Conservation (phyloP, 2,113 vertebrate species). For the Gopherus flavomarginatus region DNA sequence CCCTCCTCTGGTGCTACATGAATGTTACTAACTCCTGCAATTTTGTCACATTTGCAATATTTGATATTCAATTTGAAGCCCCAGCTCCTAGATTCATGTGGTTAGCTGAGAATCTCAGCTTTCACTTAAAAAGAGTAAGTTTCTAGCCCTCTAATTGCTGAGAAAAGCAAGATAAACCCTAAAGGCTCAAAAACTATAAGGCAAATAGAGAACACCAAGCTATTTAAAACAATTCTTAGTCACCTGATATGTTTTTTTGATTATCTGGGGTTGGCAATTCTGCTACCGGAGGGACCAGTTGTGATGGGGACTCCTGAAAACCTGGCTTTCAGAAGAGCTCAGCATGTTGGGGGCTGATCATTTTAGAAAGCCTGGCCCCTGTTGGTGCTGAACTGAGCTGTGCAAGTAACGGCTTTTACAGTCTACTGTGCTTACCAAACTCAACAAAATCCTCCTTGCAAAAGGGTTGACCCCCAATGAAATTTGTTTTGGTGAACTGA, state of each 20-base stretch:
- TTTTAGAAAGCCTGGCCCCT: background rate
- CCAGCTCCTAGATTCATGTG: background rate
- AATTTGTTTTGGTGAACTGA: background rate
- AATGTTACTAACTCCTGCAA: background rate
- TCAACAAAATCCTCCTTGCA: background rate
- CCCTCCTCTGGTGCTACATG: background rate
- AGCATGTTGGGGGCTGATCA: background rate
- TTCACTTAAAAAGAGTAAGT: background rate
- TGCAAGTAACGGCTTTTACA: background rate
- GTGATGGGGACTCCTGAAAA: background rate
- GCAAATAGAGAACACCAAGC: background rate
- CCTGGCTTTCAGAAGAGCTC: background rate
- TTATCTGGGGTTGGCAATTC: background rate
- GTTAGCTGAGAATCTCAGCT: accelerated
- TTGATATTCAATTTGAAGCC: background rate
- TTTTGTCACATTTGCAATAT: background rate
- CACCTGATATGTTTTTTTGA: background rate
- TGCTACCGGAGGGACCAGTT: background rate
- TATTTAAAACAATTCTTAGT: background rate
- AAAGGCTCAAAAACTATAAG: accelerated
- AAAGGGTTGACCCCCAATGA: background rate
- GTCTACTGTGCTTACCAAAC: background rate
- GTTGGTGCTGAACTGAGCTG: background rate
- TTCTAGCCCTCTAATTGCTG: background rate
- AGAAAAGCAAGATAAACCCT: background rate